Evolutionary conservation across 1,140 invertebrate species (phyloP), one percentile per base, ranked within the genome.

Genomic region (Eueides isabella): DNA sequence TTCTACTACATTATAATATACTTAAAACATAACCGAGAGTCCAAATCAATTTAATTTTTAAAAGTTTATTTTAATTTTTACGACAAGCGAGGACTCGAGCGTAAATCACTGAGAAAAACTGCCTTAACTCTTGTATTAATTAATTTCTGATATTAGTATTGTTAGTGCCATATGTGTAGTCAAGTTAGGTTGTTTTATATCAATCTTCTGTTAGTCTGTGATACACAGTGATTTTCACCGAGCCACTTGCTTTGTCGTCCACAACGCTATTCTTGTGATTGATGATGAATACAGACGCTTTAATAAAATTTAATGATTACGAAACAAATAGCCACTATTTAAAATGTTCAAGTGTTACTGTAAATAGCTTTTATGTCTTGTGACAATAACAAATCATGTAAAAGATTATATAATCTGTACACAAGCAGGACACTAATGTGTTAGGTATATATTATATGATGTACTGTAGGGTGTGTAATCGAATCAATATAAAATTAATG

Each of bases 111-210:
- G 70, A 74, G 61, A 48, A 74, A 79, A 76, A 80, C 75, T 81
- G 80, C 80, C 78, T 80, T 78, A 61, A 73, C 67, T 68, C 63
- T 79, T 80, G 84, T 82, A 79, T 77, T 77, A 44, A 44, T 72
- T 81, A 78, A 72, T 78, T 83, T 86, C 82, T 80, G 80, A 71
- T 80, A 82, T 87, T 89, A 89, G 90, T 81, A 72, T 77, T 86
- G 48, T 71, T 92, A 92, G 90, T 92, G 90, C 90, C 90, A 92
- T 92, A 90, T 79, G 82, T 81, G 89, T 91, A 92, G 89, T 87
- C 80, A 84, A 82, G 82, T 78, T 91, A 85, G 85, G 85, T 88
- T 84, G 70, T 83, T 87, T 89, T 84, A 86, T 86, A 81, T 84
- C 48, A 48, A 48, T 48, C 19, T 91, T 92, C 84, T 84, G 88